These are phyloP conservation scores for Venturia canescens DNA, from an alignment of 1,140 invertebrate genomes.

Conservation along the genomic window DNA sequence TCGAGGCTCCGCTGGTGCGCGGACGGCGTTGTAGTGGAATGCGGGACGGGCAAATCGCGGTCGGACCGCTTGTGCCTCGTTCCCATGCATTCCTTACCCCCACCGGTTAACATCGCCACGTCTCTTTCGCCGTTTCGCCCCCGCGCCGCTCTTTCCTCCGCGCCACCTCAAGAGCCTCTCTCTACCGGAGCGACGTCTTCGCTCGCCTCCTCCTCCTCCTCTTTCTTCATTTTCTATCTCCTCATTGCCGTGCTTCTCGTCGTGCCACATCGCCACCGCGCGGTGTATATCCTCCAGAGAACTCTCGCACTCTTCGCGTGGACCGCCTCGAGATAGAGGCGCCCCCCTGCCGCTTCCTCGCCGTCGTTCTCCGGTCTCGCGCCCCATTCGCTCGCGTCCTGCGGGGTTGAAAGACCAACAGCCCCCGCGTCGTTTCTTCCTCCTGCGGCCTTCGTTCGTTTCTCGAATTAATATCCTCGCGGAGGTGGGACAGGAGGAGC, in stretches of 20 bases:
- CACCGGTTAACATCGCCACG: constrained; percentile 54
- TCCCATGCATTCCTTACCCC: constrained; percentile 76
- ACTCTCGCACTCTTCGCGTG: constrained; percentile 34
- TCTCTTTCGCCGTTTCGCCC: constrained; percentile 51
- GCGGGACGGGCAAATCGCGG: constrained; percentile 76
- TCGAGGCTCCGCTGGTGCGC: constrained; percentile 48
- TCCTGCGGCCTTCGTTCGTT: not conserved
- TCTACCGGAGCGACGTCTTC: constrained; percentile 18
- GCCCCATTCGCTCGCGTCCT: not conserved
- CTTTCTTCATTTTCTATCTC: not conserved
- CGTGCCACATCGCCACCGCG: not conserved
- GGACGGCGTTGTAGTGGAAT: constrained; percentile 75
- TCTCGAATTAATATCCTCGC: too few species aligned
- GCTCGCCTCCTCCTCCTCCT: not conserved
- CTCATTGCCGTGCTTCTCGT: not conserved
- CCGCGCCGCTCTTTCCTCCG: constrained; percentile 51
- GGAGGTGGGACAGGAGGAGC: too few species aligned
- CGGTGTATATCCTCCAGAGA: constrained; percentile 24
- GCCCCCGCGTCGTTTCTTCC: not conserved
- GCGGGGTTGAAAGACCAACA: not conserved
- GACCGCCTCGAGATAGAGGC: constrained; percentile 29
- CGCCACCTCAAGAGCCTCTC: constrained; percentile 16
- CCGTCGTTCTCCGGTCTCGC: constrained; percentile 27
- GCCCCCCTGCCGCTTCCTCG: constrained; percentile 5
- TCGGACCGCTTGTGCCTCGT: constrained; percentile 76